Conservation (phyloP, 2,113 vertebrate genomes). For the Gnathonemus longibarbis region DNA sequence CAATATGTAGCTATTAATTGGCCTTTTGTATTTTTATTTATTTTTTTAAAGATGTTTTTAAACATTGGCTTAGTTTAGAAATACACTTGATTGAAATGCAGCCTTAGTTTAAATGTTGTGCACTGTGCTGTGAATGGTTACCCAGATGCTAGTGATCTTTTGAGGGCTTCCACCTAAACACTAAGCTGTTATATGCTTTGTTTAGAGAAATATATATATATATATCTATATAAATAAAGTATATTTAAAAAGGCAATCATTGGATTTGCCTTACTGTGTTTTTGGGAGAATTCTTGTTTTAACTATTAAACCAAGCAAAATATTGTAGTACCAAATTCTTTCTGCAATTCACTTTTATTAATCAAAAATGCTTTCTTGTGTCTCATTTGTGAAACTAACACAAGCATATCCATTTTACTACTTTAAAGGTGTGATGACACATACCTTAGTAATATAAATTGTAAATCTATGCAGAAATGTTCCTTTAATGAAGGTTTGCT, state of each 20-base stretch:
- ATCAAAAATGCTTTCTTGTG: not conserved
- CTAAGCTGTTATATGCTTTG: conserved; percentile 16
- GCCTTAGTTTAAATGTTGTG: conserved; percentile 18
- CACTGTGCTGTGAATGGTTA: conserved; percentile 13
- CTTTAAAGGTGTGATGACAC: conserved; percentile 15
- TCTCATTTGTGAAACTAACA: conserved; percentile 15
- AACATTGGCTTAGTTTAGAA: not conserved
- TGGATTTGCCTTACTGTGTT: conserved; percentile 1
- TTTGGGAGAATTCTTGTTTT: not conserved
- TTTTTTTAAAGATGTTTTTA: not conserved
- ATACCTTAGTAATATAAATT: conserved; percentile 35
- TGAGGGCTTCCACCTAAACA: conserved; percentile 30
- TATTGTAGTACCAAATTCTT: not conserved
- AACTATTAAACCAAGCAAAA: conserved; percentile 6
- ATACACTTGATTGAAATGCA: not conserved
- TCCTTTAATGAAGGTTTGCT: conserved; percentile 39
- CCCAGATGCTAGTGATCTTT: conserved; percentile 9
- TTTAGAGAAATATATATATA: not conserved
- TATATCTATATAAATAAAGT: conserved; percentile 9
- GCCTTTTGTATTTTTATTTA: not conserved
- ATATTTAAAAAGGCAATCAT: conserved; percentile 12
- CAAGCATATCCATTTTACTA: conserved; percentile 15
- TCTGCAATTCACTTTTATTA: not conserved
- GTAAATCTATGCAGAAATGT: conserved; percentile 55
- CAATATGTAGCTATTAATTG: not conserved